These are phyloP conservation scores for Tipula lateralis DNA, from an alignment of 2,888 invertebrate genomes.

Conservation along the genomic window DNA sequence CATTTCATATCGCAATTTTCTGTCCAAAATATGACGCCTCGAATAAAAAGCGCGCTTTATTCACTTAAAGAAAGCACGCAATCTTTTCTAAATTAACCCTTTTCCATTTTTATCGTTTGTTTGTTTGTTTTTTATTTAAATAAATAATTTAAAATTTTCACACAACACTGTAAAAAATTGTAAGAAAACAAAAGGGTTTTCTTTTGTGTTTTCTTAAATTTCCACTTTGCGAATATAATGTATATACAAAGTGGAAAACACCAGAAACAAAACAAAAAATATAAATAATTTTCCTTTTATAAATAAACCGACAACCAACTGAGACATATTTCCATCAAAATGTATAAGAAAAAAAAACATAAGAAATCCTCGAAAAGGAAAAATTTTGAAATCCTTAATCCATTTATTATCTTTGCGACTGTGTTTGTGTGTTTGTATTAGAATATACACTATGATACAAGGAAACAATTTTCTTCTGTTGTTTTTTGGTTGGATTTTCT, in stretches of 20 bases:
- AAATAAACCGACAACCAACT: slow-evolving; percentile 9
- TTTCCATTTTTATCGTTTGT: neutral
- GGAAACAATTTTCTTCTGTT: slow-evolving; percentile 24
- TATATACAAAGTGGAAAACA: neutral
- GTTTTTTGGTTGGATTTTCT: neutral
- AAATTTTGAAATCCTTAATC: neutral
- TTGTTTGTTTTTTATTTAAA: neutral
- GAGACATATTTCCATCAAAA: slow-evolving; percentile 7
- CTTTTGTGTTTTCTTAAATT: neutral
- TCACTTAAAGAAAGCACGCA: slow-evolving; percentile 1
- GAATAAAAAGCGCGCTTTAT: neutral
- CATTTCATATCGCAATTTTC: too few species aligned
- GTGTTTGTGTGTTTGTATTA: neutral
- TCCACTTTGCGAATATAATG: neutral
- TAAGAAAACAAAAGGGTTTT: neutral
- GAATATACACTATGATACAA: neutral
- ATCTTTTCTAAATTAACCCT: neutral
- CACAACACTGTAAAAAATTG: neutral
- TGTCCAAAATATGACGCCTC: neutral
- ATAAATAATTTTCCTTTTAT: neutral
- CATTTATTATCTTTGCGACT: neutral
- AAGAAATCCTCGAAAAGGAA: neutral
- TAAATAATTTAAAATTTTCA: neutral
- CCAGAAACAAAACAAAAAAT: neutral
- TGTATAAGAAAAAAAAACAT: neutral